Conservation (phyloP, 2,888 invertebrate species). For the Horisme vitalbata region DNA sequence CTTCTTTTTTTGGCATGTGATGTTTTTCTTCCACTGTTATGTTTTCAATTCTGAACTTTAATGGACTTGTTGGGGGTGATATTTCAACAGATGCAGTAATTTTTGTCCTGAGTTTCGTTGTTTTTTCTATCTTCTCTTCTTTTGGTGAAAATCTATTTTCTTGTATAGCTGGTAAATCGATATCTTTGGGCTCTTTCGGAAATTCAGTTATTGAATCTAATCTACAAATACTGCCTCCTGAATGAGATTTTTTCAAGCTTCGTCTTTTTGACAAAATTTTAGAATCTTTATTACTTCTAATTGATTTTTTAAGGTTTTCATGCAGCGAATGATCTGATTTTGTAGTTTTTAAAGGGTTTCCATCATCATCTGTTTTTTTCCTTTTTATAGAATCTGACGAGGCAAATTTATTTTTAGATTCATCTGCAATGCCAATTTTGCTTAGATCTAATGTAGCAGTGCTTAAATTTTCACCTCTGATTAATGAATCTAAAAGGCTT, state of each 20-base stretch:
- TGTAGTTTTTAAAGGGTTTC: constrained; percentile 63
- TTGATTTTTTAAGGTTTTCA: constrained; percentile 51
- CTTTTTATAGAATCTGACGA: constrained; percentile 36
- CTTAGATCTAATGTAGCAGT: constrained; percentile 70
- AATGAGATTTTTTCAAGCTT: constrained; percentile 72
- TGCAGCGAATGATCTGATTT: constrained; percentile 76
- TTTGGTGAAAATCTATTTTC: constrained; percentile 63
- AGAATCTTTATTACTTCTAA: constrained; percentile 43
- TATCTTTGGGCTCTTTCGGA: constrained; percentile 51
- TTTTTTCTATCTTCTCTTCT: constrained; percentile 41
- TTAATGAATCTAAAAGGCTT: constrained; percentile 75
- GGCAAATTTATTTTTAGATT: constrained; percentile 34
- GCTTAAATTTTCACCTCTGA: constrained; percentile 79
- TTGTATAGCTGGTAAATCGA: constrained; percentile 69
- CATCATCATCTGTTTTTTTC: constrained; percentile 41
- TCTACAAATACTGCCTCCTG: constrained; percentile 67
- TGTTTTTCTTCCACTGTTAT: constrained; percentile 83
- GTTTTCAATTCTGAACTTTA: constrained; percentile 82
- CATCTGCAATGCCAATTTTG: constrained; percentile 60
- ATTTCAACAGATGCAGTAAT: constrained; percentile 82
- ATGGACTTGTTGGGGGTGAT: constrained; percentile 65
- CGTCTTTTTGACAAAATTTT: constrained; percentile 47
- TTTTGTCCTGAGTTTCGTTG: constrained; percentile 74
- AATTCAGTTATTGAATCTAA: constrained; percentile 75
- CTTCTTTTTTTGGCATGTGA: constrained; percentile 59